Evolutionary conservation across 2,797 vertebrate species (phyloP).

Genomic region (Pogoniulus pusillus): DNA sequence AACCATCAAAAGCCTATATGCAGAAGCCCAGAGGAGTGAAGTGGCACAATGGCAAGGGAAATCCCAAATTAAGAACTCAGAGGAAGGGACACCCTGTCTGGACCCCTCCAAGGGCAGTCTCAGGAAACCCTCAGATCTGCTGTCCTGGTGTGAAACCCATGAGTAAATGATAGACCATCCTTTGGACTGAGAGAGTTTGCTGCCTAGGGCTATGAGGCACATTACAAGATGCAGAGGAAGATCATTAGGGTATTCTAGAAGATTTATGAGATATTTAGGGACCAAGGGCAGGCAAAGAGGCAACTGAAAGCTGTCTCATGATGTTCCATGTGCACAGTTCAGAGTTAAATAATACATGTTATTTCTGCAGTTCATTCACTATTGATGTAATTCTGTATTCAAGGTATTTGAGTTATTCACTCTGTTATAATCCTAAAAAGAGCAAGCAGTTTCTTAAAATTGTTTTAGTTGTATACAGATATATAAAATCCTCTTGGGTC

Average conservation of each 20-base stretch:
- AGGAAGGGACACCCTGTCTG: not conserved
- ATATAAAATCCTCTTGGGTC: not conserved
- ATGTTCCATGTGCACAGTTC: not conserved
- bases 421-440: not conserved
- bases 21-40: not conserved
- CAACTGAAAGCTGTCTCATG: not conserved
- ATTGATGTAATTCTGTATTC: not conserved
- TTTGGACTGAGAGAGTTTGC: not conserved
- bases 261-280: not conserved
- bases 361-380: not conserved
- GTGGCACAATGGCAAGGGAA: not conserved
- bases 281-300: not conserved
- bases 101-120: not conserved
- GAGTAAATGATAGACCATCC: not conserved
- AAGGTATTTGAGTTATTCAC: not conserved
- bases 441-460: not conserved
- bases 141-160: not conserved
- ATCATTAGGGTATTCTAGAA: not conserved
- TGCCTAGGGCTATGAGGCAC: rapidly evolving
- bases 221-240: not conserved
- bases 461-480: not conserved
- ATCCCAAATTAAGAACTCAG: not conserved
- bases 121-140: not conserved
- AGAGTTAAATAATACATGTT: not conserved
- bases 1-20: not conserved